Base-by-base conservation (phyloP, 2,888 invertebrate species). In the Catocala sponsa region DNA sequence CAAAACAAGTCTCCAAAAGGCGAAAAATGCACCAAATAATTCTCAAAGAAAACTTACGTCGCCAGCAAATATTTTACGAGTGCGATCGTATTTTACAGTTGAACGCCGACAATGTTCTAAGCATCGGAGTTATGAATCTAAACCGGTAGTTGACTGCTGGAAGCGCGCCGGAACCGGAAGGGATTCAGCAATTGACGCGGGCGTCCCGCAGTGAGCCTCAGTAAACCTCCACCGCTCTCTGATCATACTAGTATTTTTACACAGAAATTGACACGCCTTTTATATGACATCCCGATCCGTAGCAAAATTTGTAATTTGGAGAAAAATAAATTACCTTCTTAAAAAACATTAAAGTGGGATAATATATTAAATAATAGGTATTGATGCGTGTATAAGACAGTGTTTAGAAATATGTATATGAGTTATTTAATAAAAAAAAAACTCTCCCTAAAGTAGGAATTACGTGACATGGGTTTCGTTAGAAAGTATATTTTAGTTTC, bases 121-220 rank as follows among this genome's bases (percentile, higher is more conserved):
- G 84, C 80, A 81, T 83, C 82, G 74, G 79, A 86, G 87, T 88
- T 87, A 88, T 87, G 86, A 84, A 85, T 84, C 86, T 83, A 82
- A 85, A 81, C 86, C 87, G 87, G 88, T 80, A 83, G 84, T 80
- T 75, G 84, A 83, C 84, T 86, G 84, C 85, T 83, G 83, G 68
- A 74, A 72, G 72, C 74, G 78, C 75, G 79, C 84, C 91, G 92
- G 91, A 92, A 91, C 71, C 89, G 92, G 92, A 92, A 88, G 88
- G 86, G 90, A 91, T 90, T 88, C 89, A 88, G 91, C 91, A 90
- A 91, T 90, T 87, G 91, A 87, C 85, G 86, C 87, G 81, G 83
- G 83, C 85, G 72, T 84, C 91, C 90, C 88, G 86, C 83, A 78
- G 91, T 78, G 88, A 78, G 66, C 46, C 62, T 50, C 55, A 41